Base-by-base conservation (phyloP, 2,888 invertebrate species). In the Agrochola lychnidis region DNA sequence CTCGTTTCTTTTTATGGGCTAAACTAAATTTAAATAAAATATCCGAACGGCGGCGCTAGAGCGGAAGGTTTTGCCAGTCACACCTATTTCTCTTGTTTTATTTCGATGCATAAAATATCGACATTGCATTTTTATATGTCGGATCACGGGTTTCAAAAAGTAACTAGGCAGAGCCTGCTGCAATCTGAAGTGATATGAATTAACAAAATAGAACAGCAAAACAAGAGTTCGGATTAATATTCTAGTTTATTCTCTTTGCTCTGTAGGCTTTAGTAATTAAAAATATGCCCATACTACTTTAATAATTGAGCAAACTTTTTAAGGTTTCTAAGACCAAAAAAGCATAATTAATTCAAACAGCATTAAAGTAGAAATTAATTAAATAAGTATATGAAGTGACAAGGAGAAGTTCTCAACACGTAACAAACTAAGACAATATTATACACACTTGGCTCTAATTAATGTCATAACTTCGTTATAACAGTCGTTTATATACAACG, bases 11-110 rank as follows among this genome's bases (percentile, higher is more conserved):
- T 81, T 81, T 81, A 81, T 66, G 51, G 36, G 48, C 42, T 69
- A 63, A 84, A 81, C 84, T 83, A 66, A 81, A 81, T 81, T 84
- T 81, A 84, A 84, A 81, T 84, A 81, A 81, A 81, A 81, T 83
- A 80, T 71, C 81, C 42, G 30, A 57, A 68, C 59, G 36, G 53
- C 36, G 19, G 48, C 51, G 48, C 78, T 22, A 30, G 51, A 61
- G 61, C 64, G 82, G 82, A 76, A 80, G 70, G 82, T 59, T 76
- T 64, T 62, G 4, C 48, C 66, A 64, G 78, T 78, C 72, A 66
- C 64, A 82, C 64, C 72, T 66, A 81, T 77, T 68, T 40, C 71
- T 64, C 69, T 64, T 78, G 72, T 78, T 79, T 81, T 75, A 64
- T 79, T 57, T 81, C 36, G 16, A 64, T 69, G 30, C n/a, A 63